Base-by-base conservation (phyloP, 2,797 vertebrate species). In the Paramormyrops hopkinsi region DNA sequence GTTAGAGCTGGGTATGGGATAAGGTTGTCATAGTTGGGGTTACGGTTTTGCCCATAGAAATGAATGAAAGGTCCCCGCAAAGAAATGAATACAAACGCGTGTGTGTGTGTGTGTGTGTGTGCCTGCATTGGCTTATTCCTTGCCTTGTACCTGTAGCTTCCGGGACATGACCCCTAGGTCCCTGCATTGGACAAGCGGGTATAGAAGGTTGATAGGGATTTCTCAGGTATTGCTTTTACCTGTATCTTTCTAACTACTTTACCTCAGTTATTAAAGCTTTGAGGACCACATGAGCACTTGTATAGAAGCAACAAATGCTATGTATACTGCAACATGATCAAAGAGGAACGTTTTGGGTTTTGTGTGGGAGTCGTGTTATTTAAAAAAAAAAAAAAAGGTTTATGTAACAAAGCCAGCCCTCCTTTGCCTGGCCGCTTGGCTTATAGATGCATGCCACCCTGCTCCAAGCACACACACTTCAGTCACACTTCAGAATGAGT, bases 401-500 rank as follows among this genome's bases (percentile, higher is more conserved):
- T 92, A 92, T 89, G 92, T 92, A 91, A 92, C 88, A 89, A 88
- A 17, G 53, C 51, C 51, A 87, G 59, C 87, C 82, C 82, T 84
- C 73, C 82, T 54, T 44, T 86, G 48, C 90, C 88, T 90, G 90
- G 89, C 89, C 88, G 90, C 88, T 50, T 79, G 86, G 17, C 89
- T 76, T 86, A 37, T 14, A 41, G 50, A 86, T 51, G 44, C 69
- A 37, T 4, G 4, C 6, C 50, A 8, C 48, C 48, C 14, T 19
- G 56, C 62, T 73, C 88, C 53, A 44, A 79, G 82, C 92, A 88
- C 85, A 91, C 90, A 54, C 90, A 54, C 91, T 91, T 91, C 91
- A 86, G 89, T 88, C 91, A 54, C 91, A 92, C 91, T 91, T 92
- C 90, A 84, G 88, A 89, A 29, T 89, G 87, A 91, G 84, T 73